Evolutionary conservation across 2,888 invertebrate genomes (phyloP), one percentile per base, ranked within the genome.

Genomic region (Drosophila buzzatii): DNA sequence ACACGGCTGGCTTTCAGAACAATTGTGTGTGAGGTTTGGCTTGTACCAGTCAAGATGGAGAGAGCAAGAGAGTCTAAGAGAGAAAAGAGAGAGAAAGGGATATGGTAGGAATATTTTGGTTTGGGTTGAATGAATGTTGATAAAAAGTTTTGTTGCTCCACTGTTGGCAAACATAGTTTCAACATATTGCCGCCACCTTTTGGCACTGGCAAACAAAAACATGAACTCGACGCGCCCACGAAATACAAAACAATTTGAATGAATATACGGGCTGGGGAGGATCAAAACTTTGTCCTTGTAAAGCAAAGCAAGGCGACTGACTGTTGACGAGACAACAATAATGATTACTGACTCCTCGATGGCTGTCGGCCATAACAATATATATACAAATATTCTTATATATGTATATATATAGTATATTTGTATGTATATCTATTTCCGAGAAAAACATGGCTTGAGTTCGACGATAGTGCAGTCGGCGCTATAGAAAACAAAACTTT

Each of bases 191-290:
- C n/a, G 62, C 70, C 80, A 77, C 80, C 66, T 77, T 74, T 70
- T 42, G 60, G 61, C 61, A 45, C 61, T 62, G 62, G 59, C 60
- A 61, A 56, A 57, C 65, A 67, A 59, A 55, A 72, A 62, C 55
- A 57, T 52, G 63, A 45, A 51, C 63, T 57, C 63, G 66, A 42
- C 63, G 49, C 62, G 45, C 65, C 59, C 74, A 69, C 75, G 63
- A 83, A 81, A 81, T 65, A 87, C 79, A 88, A 87, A 88, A 88
- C 79, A 85, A 82, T 88, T 82, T 85, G 79, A 82, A 83, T 83
- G 78, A 47, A 74, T 61, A 60, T 61, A 67, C 42, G 58, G 53
- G 53, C 12, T 44, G 39, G 6, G 12, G 49, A 27, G 60, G 66
- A 33, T 73, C 31, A 27, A 88, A 83, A 88, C 76, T 83, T 83